Conservation (phyloP, 2,888 invertebrate species). For the Callyntrura guangdongensis region DNA sequence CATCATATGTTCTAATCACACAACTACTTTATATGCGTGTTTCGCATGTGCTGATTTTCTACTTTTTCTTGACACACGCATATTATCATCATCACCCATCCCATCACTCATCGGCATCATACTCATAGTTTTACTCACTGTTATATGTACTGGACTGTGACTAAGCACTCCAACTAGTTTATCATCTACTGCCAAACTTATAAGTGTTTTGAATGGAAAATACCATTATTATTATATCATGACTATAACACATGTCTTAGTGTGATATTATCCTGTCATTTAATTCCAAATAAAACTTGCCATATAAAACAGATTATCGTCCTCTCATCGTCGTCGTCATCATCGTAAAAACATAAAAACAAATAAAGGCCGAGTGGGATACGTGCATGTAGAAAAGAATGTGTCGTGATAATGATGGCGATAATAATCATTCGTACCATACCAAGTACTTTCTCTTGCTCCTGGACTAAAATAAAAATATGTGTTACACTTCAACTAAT, state of each 20-base stretch:
- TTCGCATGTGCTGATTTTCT: constrained; percentile 39
- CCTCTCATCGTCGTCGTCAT: no score
- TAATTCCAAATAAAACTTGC: no score
- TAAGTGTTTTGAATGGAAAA: background rate
- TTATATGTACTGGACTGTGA: background rate
- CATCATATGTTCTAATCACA: background rate
- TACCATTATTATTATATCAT: background rate
- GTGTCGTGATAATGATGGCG: background rate
- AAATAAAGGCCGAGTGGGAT: background rate
- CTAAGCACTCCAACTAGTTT: background rate
- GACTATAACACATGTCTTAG: background rate
- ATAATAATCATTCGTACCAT: background rate
- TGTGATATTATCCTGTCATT: no score
- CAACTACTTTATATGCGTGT: constrained; percentile 15
- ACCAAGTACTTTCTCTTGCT: background rate
- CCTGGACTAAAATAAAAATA: background rate
- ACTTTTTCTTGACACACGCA: constrained; percentile 50
- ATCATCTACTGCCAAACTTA: background rate
- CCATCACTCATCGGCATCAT: background rate
- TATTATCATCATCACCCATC: constrained; percentile 21
- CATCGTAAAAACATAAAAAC: no score
- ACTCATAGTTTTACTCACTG: background rate
- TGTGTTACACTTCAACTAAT: background rate
- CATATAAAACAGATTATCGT: no score
- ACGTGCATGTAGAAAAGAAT: background rate